These are phyloP conservation scores for Corythucha ciliata DNA, from an alignment of 2,888 invertebrate species.

Conservation along the genomic window DNA sequence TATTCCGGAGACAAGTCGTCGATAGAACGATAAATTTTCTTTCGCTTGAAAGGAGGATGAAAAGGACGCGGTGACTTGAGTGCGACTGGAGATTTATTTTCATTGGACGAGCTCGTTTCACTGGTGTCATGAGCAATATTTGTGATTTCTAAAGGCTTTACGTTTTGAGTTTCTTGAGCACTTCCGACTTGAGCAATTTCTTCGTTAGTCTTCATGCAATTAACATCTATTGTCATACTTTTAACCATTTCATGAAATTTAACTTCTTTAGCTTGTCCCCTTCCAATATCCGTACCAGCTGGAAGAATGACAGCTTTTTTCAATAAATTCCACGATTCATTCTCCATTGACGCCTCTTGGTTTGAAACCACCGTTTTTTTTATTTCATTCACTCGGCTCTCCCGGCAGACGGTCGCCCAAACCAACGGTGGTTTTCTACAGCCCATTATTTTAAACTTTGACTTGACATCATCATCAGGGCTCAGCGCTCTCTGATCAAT, in stretches of 20 bases:
- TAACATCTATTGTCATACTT: slow-evolving; percentile 18
- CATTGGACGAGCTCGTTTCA: background rate
- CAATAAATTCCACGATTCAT: slow-evolving; percentile 38
- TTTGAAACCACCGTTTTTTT: slow-evolving; percentile 27
- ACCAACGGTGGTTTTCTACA: no score
- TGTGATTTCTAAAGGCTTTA: background rate
- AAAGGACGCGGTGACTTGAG: slow-evolving; percentile 2
- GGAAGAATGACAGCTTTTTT: slow-evolving; percentile 24
- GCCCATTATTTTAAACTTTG: no score
- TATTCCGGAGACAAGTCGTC: slow-evolving; percentile 82
- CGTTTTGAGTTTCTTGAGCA: slow-evolving; percentile 14
- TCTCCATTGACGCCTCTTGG: slow-evolving; percentile 40
- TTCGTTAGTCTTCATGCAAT: slow-evolving; percentile 2
- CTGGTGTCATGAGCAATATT: slow-evolving; percentile 14
- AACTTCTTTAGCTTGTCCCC: slow-evolving; percentile 43
- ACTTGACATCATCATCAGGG: no score
- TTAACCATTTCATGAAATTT: slow-evolving; percentile 24
- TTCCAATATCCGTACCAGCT: slow-evolving; percentile 34
- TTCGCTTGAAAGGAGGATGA: no score
- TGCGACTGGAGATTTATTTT: slow-evolving; percentile 3
- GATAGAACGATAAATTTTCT: slow-evolving; percentile 60
- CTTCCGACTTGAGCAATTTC: slow-evolving; percentile 1
- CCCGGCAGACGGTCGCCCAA: no score
- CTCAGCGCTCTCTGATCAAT: no score
- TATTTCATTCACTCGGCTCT: background rate